Percentiles rank a stretch among this genome's conserved stretches.
phyloP scores from a whole-genome alignment of 1,140 invertebrate genomes.

The Drosophila insularis region DNA sequence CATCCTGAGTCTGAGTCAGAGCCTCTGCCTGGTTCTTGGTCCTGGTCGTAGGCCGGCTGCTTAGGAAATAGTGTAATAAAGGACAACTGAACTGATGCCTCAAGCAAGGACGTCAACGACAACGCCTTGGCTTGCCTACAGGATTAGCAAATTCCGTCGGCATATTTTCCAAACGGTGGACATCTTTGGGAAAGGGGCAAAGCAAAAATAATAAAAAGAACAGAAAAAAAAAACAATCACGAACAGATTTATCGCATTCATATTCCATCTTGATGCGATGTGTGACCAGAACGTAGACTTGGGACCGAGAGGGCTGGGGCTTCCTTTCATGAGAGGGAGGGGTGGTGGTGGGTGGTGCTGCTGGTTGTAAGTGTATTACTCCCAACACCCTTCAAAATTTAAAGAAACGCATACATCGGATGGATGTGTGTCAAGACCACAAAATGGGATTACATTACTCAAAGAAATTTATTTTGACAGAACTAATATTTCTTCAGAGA shows the following conservation, averaged over 20 bases:
- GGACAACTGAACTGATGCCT: slow-evolving; percentile 57
- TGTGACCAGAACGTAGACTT: slow-evolving; percentile 49
- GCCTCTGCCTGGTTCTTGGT: too few species aligned
- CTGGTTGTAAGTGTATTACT: not conserved
- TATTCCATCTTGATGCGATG: slow-evolving; percentile 76
- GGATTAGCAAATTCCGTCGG: slow-evolving; percentile 75
- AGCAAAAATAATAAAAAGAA: not conserved
- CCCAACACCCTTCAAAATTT: slow-evolving; percentile 21
- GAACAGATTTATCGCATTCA: slow-evolving; percentile 82
- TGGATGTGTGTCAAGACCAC: slow-evolving; percentile 67
- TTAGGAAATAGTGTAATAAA: slow-evolving; percentile 75
- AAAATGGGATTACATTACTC: slow-evolving; percentile 82
- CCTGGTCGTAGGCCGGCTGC: slow-evolving; percentile 38
- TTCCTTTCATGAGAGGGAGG: not conserved
- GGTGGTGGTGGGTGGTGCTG: not conserved
- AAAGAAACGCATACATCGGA: slow-evolving; percentile 28
- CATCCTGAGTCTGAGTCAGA: slow-evolving; percentile 23
- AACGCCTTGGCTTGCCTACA: slow-evolving; percentile 14
- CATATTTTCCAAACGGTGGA: slow-evolving; percentile 56
- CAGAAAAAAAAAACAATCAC: slow-evolving; percentile 72
- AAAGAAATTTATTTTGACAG: slow-evolving; percentile 82
- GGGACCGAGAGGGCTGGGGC: not conserved
- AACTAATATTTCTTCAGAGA: slow-evolving; percentile 81
- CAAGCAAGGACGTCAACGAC: slow-evolving; percentile 6
- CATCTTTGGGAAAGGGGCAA: slow-evolving; percentile 22